Evolutionary conservation across 2,797 vertebrate genomes (phyloP), one percentile per base, ranked within the genome.

Genomic region (Spinibarbus caldwelli): DNA sequence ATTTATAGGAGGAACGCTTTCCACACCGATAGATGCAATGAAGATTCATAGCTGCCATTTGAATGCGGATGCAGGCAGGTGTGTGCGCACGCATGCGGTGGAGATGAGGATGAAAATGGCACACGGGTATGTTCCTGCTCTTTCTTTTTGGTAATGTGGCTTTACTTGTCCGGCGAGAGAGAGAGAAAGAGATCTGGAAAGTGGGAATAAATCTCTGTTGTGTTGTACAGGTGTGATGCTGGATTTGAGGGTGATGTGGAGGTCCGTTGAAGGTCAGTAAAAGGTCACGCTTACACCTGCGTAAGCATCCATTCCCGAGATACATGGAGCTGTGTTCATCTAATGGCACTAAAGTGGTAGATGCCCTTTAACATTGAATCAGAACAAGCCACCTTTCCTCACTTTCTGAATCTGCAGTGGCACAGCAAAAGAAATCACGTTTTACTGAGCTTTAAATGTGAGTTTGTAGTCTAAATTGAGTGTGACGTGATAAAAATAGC

Each of bases 31-130:
- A 89, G 85, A 93, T 93, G 88, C 93, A 92, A 95, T 95, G 94
- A 95, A 95, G 95, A 95, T 96, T 96, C 94, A 95, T 95, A 87
- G 92, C 92, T 89, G 92, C 93, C 90, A 94, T 95, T 95, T 94
- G 89, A 90, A 90, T 91, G 83, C 84, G 77, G 90, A 88, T 80
- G 82, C 78, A 36, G 36, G 73, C 73, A 77, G 47, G 64, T 78
- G 75, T 45, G 38, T 59, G 64, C n/a, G n/a, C 1, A 66, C 3
- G 4, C 9, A 71, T 4, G 36, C 4, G 4, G 15, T 38, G 79
- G 72, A 83, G 54, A 86, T 86, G 88, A 67, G 90, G 87, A 80
- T 89, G 85, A 86, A 92, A 93, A 94, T 91, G 90, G 91, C 49
- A 64, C 91, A 87, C 88, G 89, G 90, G 91, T 88, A 91, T 89